Evolutionary conservation across 53 echinoderm and acorn worm species (phyloP).

Genomic region (Patiria pectinifera): DNA sequence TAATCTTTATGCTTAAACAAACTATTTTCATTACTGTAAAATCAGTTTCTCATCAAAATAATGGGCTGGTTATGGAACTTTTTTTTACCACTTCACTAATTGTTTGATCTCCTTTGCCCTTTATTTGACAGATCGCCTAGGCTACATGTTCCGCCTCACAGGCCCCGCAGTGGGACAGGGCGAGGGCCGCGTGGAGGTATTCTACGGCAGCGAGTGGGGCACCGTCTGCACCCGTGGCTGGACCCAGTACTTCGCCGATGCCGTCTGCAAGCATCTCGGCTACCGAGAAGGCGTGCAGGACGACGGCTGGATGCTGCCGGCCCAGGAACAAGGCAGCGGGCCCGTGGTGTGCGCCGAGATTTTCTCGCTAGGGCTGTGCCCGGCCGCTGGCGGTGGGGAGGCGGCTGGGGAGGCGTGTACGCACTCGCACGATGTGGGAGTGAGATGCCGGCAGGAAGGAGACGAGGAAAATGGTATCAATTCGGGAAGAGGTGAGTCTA

Average conservation of each 20-base stretch:
- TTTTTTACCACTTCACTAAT: too few species aligned
- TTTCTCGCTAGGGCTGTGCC: constrained; percentile 20
- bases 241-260: constrained; percentile 35
- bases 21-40: too few species aligned
- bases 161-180: not conserved
- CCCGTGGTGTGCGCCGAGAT: constrained; percentile 24
- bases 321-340: not conserved
- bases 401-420: constrained; percentile 11
- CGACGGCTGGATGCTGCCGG: constrained; percentile 9
- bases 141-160: constrained; percentile 37
- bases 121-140: constrained; percentile 1
- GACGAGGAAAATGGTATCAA: not conserved
- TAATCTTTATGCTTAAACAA: too few species aligned
- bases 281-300: constrained; percentile 3
- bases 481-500: constrained; percentile 15
- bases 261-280: constrained; percentile 42
- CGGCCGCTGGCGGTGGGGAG: not conserved
- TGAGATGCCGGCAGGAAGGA: constrained; percentile 13
- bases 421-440: constrained; percentile 17
- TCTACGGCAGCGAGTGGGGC: constrained; percentile 9
- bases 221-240: constrained; percentile 25
- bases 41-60: too few species aligned
- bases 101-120: too few species aligned
- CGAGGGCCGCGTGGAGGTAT: constrained; percentile 37
- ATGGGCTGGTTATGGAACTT: too few species aligned